phyloP scores from a whole-genome alignment of 1,140 invertebrate species.

The Heliconius hewitsoni region DNA sequence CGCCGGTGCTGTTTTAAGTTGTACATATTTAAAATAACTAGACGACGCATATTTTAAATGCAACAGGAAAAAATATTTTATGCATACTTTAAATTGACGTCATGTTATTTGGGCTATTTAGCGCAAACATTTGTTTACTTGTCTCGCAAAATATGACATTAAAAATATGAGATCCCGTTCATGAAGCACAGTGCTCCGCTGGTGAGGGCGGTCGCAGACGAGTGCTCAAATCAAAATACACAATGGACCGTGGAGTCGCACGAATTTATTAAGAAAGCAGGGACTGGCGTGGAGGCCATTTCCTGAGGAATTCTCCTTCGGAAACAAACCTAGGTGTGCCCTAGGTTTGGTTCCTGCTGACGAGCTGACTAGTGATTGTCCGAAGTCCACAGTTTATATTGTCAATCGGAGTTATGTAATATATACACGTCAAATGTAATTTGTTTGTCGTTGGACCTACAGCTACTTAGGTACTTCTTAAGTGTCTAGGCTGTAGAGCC shows the following conservation, averaged over 20 bases:
- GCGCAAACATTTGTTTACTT: not conserved
- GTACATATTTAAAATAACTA: not conserved
- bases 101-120: not conserved
- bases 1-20: no score
- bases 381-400: not conserved
- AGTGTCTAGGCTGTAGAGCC: no score
- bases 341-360: not conserved
- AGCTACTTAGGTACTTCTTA: no score
- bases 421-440: no score
- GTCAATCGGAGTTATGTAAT: not conserved
- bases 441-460: no score
- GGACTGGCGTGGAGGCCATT: slow-evolving; percentile 27
- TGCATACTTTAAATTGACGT: no score
- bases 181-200: not conserved
- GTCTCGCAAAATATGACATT: not conserved
- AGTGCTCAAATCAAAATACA: slow-evolving; percentile 27
- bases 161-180: not conserved
- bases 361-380: not conserved
- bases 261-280: slow-evolving; percentile 25
- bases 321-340: slow-evolving; percentile 9
- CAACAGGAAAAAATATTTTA: no score
- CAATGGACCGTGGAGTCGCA: slow-evolving; percentile 22
- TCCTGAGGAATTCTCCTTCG: slow-evolving; percentile 26
- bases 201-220: slow-evolving; percentile 8
- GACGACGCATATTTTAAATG: not conserved